Conservation (phyloP, 2,797 vertebrate species). For the Scolopax rusticola region DNA sequence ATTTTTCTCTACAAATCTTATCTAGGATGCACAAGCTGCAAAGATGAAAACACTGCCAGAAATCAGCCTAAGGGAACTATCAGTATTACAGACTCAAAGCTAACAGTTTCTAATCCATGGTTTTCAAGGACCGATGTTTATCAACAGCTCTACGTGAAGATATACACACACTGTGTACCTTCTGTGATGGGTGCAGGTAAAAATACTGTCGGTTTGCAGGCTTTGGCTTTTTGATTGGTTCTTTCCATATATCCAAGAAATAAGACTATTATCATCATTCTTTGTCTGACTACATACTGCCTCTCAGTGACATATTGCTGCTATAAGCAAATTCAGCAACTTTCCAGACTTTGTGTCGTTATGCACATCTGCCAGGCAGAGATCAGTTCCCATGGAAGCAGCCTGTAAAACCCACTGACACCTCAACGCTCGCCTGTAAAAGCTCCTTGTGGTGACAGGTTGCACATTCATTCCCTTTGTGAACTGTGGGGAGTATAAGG, state of each 20-base stretch:
- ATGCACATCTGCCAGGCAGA: neutral
- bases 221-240: neutral
- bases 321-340: neutral
- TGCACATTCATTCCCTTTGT: fast-evolving
- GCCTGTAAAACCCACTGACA: fast-evolving
- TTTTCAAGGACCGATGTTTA: neutral
- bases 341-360: fast-evolving
- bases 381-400: fast-evolving
- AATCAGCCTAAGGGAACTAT: neutral
- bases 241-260: neutral
- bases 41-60: neutral
- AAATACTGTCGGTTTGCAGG: neutral
- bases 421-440: neutral
- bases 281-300: neutral
- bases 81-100: neutral
- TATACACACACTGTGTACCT: fast-evolving
- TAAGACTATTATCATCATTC: fast-evolving
- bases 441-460: neutral
- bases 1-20: neutral
- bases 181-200: neutral
- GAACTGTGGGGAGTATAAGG: neutral
- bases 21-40: neutral
- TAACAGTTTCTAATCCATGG: neutral
- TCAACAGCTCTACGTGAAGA: neutral
- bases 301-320: neutral